Evolutionary conservation across 2,113 vertebrate genomes (phyloP).

Genomic region (Canis aureus): DNA sequence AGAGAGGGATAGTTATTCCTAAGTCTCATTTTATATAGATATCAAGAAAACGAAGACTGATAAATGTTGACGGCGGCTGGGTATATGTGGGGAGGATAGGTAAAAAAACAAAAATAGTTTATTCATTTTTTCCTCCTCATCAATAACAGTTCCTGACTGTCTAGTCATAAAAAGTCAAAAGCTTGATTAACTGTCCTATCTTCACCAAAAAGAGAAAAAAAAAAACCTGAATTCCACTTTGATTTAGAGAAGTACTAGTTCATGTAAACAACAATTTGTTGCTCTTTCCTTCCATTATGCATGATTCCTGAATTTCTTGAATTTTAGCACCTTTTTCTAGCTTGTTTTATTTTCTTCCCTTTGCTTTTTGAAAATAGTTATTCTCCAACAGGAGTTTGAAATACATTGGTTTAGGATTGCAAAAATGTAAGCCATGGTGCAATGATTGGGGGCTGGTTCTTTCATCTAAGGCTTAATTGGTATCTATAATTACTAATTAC

Average conservation of each 20-base stretch:
- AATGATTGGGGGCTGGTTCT: not conserved
- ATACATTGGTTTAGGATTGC: not conserved
- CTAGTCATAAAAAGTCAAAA: not conserved
- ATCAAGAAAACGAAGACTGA: conserved; percentile 9
- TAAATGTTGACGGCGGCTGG: not conserved
- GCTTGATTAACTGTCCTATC: not conserved
- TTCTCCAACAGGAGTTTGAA: not conserved
- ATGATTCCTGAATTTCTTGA: conserved; percentile 6
- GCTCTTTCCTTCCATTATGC: not conserved
- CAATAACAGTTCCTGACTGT: not conserved
- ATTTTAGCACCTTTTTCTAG: not conserved
- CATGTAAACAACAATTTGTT: not conserved
- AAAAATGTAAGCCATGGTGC: not conserved
- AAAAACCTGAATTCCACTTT: not conserved
- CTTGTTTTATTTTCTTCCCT: not conserved
- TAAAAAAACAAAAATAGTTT: not conserved
- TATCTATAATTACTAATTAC: not conserved
- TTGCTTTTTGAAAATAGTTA: not conserved
- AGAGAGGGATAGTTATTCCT: not conserved
- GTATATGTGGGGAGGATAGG: not conserved
- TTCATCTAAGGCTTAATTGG: not conserved
- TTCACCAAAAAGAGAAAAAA: not conserved
- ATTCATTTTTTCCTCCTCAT: not conserved
- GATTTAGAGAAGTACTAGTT: not conserved
- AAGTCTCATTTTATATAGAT: conserved; percentile 39